These are phyloP conservation scores for Notothenia coriiceps DNA, from an alignment of 2,113 vertebrate species.

Conservation along the genomic window DNA sequence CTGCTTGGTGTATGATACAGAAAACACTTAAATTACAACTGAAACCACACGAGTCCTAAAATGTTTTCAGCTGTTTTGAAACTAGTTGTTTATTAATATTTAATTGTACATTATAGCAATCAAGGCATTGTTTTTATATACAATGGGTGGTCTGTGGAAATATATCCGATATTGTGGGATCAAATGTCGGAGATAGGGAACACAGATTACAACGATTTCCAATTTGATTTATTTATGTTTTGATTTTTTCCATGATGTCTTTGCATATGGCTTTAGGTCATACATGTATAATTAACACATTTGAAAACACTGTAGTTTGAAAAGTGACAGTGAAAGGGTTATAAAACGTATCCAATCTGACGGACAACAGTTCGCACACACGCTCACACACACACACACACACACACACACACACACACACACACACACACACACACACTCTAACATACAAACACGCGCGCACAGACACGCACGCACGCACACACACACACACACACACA, in stretches of 20 bases:
- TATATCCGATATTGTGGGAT: background rate
- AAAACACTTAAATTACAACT: background rate
- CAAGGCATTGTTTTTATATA: background rate
- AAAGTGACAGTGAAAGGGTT: background rate
- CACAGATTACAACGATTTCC: background rate
- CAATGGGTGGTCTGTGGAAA: background rate
- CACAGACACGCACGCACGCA: conserved; percentile 11
- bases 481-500: conserved; percentile 13
- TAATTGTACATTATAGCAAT: background rate
- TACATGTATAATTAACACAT: background rate
- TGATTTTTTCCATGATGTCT: background rate
- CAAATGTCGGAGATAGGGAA: background rate
- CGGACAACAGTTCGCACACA: background rate
- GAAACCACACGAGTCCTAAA: background rate
- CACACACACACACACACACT: background rate
- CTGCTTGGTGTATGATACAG: background rate
- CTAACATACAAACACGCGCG: background rate
- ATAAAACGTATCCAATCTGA: background rate
- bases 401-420: background rate
- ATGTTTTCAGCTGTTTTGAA: background rate
- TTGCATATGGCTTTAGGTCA: background rate
- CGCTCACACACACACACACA: background rate
- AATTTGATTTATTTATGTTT: background rate
- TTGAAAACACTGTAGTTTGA: background rate
- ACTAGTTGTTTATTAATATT: background rate